A percentile compares a stretch with the other conserved stretches of the same genome.
These are phyloP conservation scores for Zonotrichia leucophrys DNA, from an alignment of 2,113 vertebrate genomes.

Conservation along the genomic window DNA sequence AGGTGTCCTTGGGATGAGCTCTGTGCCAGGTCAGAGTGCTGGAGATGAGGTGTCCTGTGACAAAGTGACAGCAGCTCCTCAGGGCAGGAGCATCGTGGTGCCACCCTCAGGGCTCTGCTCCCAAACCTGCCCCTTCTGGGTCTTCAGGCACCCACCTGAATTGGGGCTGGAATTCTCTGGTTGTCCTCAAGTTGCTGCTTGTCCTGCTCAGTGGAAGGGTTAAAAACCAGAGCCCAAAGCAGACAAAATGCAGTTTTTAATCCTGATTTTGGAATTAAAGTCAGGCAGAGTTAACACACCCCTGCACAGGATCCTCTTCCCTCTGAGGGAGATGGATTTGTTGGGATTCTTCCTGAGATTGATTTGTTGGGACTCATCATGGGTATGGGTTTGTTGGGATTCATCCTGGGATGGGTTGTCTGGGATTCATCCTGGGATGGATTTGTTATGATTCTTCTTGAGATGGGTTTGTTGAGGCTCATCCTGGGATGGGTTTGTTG, in stretches of 20 bases:
- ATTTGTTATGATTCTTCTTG: too few relatives aligned
- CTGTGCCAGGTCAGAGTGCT: not conserved
- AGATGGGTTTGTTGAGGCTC: not conserved
- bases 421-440: not conserved
- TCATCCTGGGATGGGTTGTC: not conserved
- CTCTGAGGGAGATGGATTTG: not conserved
- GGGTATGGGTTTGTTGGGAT: not conserved
- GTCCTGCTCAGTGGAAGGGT: not conserved
- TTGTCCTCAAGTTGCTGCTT: not conserved
- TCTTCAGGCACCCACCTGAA: not conserved
- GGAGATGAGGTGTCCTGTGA: not conserved
- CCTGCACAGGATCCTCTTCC: not conserved
- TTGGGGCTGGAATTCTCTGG: not conserved
- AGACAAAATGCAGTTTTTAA: not conserved
- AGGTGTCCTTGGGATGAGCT: not conserved
- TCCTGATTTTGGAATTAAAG: not conserved
- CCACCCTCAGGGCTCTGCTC: not conserved
- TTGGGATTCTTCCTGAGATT: not conserved
- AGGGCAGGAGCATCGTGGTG: fast-evolving
- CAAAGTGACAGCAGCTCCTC: not conserved
- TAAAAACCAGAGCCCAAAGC: not conserved
- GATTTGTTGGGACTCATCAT: not conserved
- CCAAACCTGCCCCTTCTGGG: not conserved
- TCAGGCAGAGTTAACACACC: fast-evolving
- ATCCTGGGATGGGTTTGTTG: not conserved